Evolutionary conservation across 2,113 vertebrate species (phyloP).

Genomic region (Varanus komodoensis): DNA sequence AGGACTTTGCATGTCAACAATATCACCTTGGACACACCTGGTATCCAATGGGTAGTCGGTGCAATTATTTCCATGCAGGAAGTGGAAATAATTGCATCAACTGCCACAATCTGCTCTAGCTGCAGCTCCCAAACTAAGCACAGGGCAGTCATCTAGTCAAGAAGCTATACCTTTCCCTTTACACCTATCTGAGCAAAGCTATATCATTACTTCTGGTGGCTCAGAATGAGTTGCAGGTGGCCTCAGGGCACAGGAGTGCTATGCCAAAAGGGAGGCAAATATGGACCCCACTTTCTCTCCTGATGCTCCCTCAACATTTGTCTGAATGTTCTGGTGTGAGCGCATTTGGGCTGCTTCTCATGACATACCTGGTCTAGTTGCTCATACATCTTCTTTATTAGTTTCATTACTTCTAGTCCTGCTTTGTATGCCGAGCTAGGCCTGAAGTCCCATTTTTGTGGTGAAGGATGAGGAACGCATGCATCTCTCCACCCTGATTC

Average conservation of each 20-base stretch:
- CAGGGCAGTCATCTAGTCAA: background rate
- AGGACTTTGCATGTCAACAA: no score
- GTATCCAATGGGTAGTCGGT: no score
- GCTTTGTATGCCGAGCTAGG: background rate
- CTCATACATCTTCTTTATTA: background rate
- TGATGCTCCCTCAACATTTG: background rate
- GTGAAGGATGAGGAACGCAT: background rate
- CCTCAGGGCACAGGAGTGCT: background rate
- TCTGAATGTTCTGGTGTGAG: background rate
- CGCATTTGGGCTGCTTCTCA: background rate
- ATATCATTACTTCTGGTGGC: background rate
- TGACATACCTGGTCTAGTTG: background rate
- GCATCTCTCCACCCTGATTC: background rate
- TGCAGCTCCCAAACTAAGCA: background rate
- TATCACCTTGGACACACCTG: no score
- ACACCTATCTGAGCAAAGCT: background rate
- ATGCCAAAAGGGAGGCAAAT: background rate
- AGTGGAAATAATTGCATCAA: no score
- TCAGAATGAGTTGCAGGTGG: background rate
- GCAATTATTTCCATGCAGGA: no score
- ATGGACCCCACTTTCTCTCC: background rate
- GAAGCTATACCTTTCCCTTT: background rate
- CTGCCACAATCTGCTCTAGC: background rate
- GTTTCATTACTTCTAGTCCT: background rate
- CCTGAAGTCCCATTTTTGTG: background rate